These are phyloP conservation scores for Yponomeuta plumbellus DNA, from an alignment of 2,888 invertebrate species.

Conservation along the genomic window DNA sequence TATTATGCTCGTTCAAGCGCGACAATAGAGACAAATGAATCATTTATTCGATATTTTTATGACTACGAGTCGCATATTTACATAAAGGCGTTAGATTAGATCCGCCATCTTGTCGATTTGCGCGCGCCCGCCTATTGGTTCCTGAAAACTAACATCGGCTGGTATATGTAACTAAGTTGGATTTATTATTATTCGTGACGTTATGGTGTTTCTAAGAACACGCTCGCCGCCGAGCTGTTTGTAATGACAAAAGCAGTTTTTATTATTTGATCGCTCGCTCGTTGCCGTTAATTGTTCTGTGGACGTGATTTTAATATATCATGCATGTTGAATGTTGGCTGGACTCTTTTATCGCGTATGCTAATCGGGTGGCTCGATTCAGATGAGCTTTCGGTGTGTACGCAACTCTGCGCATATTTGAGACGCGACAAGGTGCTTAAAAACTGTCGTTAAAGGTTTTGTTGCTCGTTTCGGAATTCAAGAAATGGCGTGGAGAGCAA, in stretches of 20 bases:
- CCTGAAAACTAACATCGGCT: constrained; percentile 16
- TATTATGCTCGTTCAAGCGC: constrained; percentile 6
- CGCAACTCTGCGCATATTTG: constrained; percentile 22
- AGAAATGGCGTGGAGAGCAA: background rate
- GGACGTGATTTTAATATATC: constrained; percentile 74
- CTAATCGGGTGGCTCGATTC: constrained; percentile 46
- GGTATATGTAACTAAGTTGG: constrained; percentile 7
- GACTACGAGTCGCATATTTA: constrained; percentile 10
- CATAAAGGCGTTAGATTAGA: constrained; percentile 17
- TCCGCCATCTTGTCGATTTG: constrained; percentile 50
- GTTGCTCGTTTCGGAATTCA: constrained; percentile 1
- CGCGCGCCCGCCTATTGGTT: constrained; percentile 28
- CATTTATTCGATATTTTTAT: constrained; percentile 9
- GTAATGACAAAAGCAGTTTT: constrained; percentile 69
- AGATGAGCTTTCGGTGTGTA: constrained; percentile 18
- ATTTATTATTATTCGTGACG: constrained; percentile 46
- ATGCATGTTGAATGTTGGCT: constrained; percentile 53
- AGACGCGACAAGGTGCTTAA: constrained; percentile 10
- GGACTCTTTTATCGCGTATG: constrained; percentile 61
- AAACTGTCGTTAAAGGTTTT: constrained; percentile 39
- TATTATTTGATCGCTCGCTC: constrained; percentile 70
- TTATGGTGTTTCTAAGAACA: constrained; percentile 56
- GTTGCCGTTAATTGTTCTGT: constrained; percentile 68
- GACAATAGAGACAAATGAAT: constrained; percentile 8
- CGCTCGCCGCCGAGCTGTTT: constrained; percentile 44